Conservation (phyloP, 2,888 invertebrate species). For the Pollenia amentaria region DNA sequence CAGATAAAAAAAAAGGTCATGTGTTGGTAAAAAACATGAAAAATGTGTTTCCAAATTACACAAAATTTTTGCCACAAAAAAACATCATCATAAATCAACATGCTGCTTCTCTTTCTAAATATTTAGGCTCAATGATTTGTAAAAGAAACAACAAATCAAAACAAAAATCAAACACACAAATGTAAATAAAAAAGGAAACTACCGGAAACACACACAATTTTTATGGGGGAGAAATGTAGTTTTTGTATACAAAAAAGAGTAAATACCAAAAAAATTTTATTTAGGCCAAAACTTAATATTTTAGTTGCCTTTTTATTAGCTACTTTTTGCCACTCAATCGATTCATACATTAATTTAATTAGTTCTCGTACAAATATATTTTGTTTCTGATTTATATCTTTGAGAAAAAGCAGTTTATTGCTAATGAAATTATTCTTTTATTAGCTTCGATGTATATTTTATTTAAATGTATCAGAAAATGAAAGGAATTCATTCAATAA, state of each 20-base stretch:
- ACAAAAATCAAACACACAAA: not conserved
- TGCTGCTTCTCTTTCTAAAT: not conserved
- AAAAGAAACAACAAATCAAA: not conserved
- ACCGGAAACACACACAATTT: slow-evolving; percentile 38
- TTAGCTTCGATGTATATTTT: not conserved
- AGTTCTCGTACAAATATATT: not conserved
- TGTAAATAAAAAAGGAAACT: not conserved
- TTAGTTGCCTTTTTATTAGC: slow-evolving; percentile 3
- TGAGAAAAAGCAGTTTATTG: not conserved
- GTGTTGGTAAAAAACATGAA: slow-evolving; percentile 10
- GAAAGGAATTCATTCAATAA: not conserved
- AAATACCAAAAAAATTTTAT: not conserved
- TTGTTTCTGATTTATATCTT: not conserved
- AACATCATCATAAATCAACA: slow-evolving; percentile 44
- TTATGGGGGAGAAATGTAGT: too few relatives aligned
- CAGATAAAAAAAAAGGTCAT: slow-evolving; percentile 1
- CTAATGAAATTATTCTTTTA: slow-evolving; percentile 9
- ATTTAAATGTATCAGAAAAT: not conserved
- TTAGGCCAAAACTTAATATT: not conserved
- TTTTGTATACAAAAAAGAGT: too few relatives aligned
- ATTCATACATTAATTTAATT: slow-evolving; percentile 48
- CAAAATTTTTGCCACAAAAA: slow-evolving; percentile 9
- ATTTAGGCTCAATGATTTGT: slow-evolving; percentile 12
- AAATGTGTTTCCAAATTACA: slow-evolving; percentile 47
- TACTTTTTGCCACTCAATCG: slow-evolving; percentile 14